Evolutionary conservation across 2,888 invertebrate genomes (phyloP).

Genomic region (Thereva unica): DNA sequence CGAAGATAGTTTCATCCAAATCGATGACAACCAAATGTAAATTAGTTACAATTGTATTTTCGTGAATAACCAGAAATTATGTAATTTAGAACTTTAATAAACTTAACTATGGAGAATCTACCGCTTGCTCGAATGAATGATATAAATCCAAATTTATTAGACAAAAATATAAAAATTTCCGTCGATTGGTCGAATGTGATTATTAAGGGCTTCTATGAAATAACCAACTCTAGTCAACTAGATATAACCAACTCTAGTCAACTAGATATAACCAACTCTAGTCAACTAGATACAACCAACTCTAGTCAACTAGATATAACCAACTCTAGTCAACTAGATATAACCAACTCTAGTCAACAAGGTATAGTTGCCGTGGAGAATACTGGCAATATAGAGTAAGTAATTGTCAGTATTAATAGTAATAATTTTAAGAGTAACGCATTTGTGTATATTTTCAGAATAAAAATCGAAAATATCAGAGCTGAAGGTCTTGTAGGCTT

Average conservation of each 20-base stretch:
- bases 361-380: conserved; percentile 36
- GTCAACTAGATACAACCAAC: too few species aligned
- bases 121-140: conserved; percentile 37
- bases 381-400: conserved; percentile 38
- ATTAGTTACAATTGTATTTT: neutral
- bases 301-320: too few species aligned
- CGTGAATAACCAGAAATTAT: neutral
- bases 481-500: conserved; percentile 37
- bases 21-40: conserved; percentile 38
- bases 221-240: conserved; percentile 39
- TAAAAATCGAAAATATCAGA: conserved; percentile 34
- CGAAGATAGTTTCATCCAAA: conserved; percentile 31
- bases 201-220: conserved; percentile 38
- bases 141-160: conserved; percentile 36
- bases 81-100: conserved; percentile 34
- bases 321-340: too few species aligned
- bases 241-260: too few species aligned
- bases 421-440: neutral
- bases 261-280: too few species aligned
- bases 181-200: conserved; percentile 38
- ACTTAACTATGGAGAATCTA: conserved; percentile 33
- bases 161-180: conserved; percentile 34
- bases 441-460: conserved; percentile 21
- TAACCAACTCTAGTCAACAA: too few species aligned
- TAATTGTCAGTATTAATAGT: neutral